Evolutionary conservation across 2,797 vertebrate species (phyloP).

Genomic region (Merluccius polli): DNA sequence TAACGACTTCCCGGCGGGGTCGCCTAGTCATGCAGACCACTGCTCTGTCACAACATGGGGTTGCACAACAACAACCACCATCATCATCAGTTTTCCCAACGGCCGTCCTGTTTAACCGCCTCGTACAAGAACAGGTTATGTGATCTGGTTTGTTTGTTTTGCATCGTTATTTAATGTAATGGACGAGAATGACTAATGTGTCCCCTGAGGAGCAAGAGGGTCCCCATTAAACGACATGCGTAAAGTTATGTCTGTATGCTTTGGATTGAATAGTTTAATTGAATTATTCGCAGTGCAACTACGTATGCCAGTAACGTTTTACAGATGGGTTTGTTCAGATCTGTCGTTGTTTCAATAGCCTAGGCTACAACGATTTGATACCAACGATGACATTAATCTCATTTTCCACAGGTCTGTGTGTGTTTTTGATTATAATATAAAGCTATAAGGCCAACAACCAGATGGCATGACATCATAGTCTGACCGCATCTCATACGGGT

Average conservation of each 20-base stretch:
- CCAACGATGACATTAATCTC: background rate
- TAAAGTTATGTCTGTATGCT: background rate
- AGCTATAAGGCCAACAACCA: background rate
- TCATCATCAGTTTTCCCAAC: background rate
- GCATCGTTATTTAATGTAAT: too few relatives aligned
- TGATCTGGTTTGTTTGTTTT: too few relatives aligned
- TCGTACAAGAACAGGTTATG: background rate
- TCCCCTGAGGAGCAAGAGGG: too few relatives aligned
- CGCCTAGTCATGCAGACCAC: slow-evolving; percentile 67
- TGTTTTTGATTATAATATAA: background rate
- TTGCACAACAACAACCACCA: slow-evolving; percentile 17
- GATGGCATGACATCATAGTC: background rate
- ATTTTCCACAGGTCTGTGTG: background rate
- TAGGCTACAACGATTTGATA: background rate
- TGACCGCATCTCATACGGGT: background rate
- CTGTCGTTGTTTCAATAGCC: background rate
- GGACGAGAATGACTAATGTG: too few relatives aligned
- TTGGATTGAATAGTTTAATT: background rate
- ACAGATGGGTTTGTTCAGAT: background rate
- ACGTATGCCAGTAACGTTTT: background rate
- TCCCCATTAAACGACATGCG: too few relatives aligned
- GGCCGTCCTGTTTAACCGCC: background rate
- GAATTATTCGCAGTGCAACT: background rate
- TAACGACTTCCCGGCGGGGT: slow-evolving; percentile 68
- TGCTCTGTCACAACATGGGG: slow-evolving; percentile 49